A percentile compares a stretch with the other conserved stretches of the same genome.
Conservation (phyloP, 2,113 vertebrate species). For the Megaleporinus macrocephalus region DNA sequence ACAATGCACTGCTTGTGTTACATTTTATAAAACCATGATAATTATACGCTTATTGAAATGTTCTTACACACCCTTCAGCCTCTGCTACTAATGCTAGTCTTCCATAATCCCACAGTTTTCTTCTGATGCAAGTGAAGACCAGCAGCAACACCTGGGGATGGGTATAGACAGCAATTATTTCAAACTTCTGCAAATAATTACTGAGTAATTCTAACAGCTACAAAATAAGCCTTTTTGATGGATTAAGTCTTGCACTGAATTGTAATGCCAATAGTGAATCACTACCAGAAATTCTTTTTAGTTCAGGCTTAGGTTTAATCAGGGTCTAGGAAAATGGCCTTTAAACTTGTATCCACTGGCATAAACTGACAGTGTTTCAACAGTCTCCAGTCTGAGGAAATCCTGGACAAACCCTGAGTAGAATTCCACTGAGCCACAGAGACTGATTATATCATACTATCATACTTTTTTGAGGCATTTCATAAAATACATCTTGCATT, state of each 20-base stretch:
- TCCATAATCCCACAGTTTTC: constrained; percentile 91
- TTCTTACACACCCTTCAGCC: constrained; percentile 77
- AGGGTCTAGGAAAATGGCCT: not conserved
- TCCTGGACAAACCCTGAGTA: not conserved
- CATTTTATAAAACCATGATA: not conserved
- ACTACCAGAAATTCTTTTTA: not conserved
- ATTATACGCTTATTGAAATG: not conserved
- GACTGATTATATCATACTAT: not conserved
- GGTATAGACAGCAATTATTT: constrained; percentile 17
- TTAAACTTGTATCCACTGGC: not conserved
- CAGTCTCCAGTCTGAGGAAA: not conserved
- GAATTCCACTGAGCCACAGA: not conserved
- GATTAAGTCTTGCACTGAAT: not conserved
- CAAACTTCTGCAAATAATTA: not conserved
- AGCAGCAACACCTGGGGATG: constrained; percentile 81
- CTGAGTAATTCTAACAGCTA: not conserved
- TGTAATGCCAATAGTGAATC: not conserved
- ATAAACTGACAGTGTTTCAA: not conserved
- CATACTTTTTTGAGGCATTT: no score
- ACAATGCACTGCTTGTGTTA: not conserved
- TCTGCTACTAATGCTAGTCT: constrained; percentile 90
- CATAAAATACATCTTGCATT: no score
- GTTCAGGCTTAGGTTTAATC: not conserved
- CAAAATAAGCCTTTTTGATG: no score
- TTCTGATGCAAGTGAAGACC: constrained; percentile 87